phyloP scores from a whole-genome alignment of 2,888 invertebrate genomes.

The Agriotes lineatus region DNA sequence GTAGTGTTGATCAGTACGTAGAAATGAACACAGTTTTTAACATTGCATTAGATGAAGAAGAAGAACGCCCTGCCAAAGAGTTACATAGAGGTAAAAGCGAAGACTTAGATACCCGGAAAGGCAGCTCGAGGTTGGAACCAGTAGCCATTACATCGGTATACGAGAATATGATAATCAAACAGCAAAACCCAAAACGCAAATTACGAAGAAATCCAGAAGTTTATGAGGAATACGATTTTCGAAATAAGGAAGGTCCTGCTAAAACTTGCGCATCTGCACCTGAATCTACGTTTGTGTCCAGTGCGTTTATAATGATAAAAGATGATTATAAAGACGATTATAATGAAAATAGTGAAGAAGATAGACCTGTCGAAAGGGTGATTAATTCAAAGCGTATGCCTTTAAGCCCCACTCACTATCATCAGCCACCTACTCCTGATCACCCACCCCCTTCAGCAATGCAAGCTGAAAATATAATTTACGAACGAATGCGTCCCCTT shows the following conservation, averaged over 20 bases:
- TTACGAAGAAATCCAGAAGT: conserved; percentile 73
- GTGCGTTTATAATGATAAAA: conserved; percentile 69
- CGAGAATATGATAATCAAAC: conserved; percentile 78
- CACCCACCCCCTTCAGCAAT: conserved; percentile 93
- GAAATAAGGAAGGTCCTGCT: conserved; percentile 58
- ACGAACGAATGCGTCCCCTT: conserved; percentile 88
- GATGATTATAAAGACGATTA: conserved; percentile 56
- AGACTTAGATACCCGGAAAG: conserved; percentile 64
- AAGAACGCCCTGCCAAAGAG: conserved; percentile 57
- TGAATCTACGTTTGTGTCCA: conserved; percentile 68
- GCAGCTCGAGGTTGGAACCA: conserved; percentile 71
- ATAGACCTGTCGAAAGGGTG: conserved; percentile 42
- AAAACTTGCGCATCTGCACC: conserved; percentile 61
- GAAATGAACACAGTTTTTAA: conserved; percentile 76
- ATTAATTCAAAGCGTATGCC: conserved; percentile 68
- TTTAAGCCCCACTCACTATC: conserved; percentile 89
- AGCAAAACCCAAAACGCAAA: conserved; percentile 80
- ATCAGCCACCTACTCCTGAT: conserved; percentile 93
- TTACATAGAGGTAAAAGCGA: conserved; percentile 65
- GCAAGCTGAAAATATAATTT: conserved; percentile 90
- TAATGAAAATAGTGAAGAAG: conserved; percentile 44
- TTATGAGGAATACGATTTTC: conserved; percentile 74
- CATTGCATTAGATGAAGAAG: conserved; percentile 64
- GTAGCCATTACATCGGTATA: conserved; percentile 81
- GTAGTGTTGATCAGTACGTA: conserved; percentile 84